These are phyloP conservation scores for Leptonema lineaticorne DNA, from an alignment of 1,140 invertebrate species.

Conservation along the genomic window DNA sequence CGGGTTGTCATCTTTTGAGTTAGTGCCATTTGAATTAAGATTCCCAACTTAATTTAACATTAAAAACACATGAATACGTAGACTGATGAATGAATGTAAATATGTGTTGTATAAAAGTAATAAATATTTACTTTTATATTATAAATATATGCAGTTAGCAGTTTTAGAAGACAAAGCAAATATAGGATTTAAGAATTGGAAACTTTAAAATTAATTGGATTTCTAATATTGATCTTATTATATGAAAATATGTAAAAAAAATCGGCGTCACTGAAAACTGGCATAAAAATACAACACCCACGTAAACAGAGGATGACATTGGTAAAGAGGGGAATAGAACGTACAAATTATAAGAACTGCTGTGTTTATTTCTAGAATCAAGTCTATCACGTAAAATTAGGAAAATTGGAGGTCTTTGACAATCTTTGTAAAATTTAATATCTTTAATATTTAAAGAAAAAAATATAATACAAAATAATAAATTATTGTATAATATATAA, in stretches of 20 bases:
- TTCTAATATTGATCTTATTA: too few species aligned
- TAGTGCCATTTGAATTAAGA: background rate
- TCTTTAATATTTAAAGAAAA: background rate
- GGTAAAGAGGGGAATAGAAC: conserved; percentile 19
- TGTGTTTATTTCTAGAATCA: conserved; percentile 14
- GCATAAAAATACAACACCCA: conserved; percentile 28
- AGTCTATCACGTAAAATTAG: background rate
- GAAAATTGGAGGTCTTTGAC: conserved; percentile 9
- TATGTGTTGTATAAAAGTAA: too few species aligned
- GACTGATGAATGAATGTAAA: too few species aligned
- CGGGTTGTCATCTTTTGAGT: conserved; percentile 24
- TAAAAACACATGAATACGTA: too few species aligned
- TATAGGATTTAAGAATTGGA: too few species aligned
- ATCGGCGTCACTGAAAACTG: conserved; percentile 6
- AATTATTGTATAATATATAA: background rate
- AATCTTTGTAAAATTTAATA: conserved; percentile 10
- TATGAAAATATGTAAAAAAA: too few species aligned
- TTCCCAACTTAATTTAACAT: background rate
- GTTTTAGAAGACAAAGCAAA: too few species aligned
- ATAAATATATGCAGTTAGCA: too few species aligned
- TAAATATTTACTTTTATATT: too few species aligned
- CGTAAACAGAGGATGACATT: conserved; percentile 26
- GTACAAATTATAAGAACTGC: conserved; percentile 19
- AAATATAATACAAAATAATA: background rate
- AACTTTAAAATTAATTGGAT: too few species aligned